phyloP scores from a whole-genome alignment of 1,140 invertebrate genomes.

The Drosophila truncata region DNA sequence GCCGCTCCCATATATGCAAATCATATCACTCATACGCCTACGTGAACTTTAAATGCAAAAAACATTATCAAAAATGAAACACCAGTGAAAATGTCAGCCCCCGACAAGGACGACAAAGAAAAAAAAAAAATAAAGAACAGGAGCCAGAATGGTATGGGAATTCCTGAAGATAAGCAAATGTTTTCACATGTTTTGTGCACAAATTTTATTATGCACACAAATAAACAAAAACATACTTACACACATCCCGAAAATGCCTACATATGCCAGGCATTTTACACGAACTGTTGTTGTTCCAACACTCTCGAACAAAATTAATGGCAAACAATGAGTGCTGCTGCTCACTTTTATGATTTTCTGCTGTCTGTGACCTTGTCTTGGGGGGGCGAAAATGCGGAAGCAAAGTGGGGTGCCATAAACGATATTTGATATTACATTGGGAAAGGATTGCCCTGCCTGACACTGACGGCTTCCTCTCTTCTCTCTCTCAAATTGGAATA shows the following conservation, averaged over 20 bases:
- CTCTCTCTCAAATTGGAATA: not conserved
- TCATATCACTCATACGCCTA: constrained; percentile 78
- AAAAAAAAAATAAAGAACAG: constrained; percentile 46
- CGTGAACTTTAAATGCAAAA: constrained; percentile 62
- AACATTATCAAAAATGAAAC: constrained; percentile 81
- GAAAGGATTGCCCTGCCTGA: constrained; percentile 11
- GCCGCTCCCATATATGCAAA: constrained; percentile 64
- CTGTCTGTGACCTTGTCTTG: constrained; percentile 22
- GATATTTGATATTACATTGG: constrained; percentile 21
- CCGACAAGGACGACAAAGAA: not conserved
- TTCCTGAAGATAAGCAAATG: constrained; percentile 78
- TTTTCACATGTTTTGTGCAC: constrained; percentile 75
- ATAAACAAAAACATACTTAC: constrained; percentile 45
- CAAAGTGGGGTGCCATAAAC: constrained; percentile 3
- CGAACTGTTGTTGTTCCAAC: constrained; percentile 29
- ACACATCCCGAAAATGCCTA: constrained; percentile 40
- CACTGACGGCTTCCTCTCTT: not conserved
- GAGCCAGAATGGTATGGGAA: constrained; percentile 35
- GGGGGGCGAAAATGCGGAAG: not conserved
- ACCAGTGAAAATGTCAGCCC: constrained; percentile 77
- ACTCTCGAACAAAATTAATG: constrained; percentile 51
- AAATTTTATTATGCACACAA: constrained; percentile 81
- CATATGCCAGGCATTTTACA: constrained; percentile 69
- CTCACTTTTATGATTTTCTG: constrained; percentile 14
- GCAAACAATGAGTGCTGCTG: constrained; percentile 24